These are phyloP conservation scores for Diacarnus erythraeanus DNA, from an alignment of 37 sponge, comb jelly and placozoan genomes.

Conservation along the genomic window DNA sequence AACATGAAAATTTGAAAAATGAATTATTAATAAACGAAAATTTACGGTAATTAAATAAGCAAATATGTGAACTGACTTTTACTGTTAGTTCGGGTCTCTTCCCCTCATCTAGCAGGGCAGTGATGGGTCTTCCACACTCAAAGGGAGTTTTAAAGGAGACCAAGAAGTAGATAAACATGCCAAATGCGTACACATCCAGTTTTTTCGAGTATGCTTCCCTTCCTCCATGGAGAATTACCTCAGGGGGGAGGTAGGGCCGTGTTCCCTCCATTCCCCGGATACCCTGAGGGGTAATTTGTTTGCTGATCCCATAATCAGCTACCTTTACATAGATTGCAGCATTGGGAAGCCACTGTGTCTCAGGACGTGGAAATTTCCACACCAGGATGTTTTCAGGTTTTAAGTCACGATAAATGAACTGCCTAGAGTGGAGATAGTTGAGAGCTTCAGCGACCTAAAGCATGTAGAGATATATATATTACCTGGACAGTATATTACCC, in stretches of 20 bases:
- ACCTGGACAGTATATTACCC: too few species aligned
- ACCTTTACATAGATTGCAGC: constrained; percentile 57
- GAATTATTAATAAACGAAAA: too few species aligned
- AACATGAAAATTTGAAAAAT: too few species aligned
- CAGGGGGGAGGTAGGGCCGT: constrained; percentile 77
- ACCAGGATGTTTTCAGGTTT: constrained; percentile 81
- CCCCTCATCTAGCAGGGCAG: constrained; percentile 37
- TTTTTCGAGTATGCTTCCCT: constrained; percentile 59
- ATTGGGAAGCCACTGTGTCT: constrained; percentile 36
- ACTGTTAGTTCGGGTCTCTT: constrained; percentile 54
- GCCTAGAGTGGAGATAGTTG: constrained; percentile 66
- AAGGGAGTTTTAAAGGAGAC: constrained; percentile 61
- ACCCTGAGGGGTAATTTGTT: constrained; percentile 64
- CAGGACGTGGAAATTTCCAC: constrained; percentile 75
- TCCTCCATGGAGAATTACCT: constrained; percentile 62
- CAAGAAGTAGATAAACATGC: constrained; percentile 73
- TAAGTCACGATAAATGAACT: constrained; percentile 84
- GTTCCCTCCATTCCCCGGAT: constrained; percentile 70
- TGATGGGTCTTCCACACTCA: constrained; percentile 35
- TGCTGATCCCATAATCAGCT: constrained; percentile 88
- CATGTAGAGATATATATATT: too few species aligned
- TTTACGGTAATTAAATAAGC: too few species aligned
- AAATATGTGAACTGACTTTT: constrained; percentile 45
- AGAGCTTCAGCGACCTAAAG: constrained; percentile 75
- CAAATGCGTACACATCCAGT: constrained; percentile 80